phyloP scores from a whole-genome alignment of 2,797 vertebrate genomes.

The Schizothorax lantsangensis region DNA sequence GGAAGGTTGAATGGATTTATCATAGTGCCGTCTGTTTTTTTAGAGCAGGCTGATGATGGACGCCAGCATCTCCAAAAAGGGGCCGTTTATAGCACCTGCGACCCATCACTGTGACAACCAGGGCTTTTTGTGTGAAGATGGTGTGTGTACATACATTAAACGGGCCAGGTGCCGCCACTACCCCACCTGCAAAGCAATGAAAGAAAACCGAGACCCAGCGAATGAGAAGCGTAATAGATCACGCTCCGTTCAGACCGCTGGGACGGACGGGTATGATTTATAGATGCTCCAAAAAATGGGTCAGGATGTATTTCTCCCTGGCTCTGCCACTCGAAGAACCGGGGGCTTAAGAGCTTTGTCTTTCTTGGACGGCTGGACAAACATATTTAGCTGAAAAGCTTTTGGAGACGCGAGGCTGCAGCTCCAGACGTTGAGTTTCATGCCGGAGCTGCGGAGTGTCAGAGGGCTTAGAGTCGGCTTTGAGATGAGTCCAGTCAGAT shows the following conservation, averaged over 20 bases:
- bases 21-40: not conserved
- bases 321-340: constrained; percentile 19
- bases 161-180: constrained; percentile 36
- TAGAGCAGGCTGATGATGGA: constrained; percentile 33
- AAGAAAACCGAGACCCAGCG: not conserved
- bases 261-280: constrained; percentile 73
- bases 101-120: constrained; percentile 35
- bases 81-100: constrained; percentile 31
- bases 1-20: constrained; percentile 15
- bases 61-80: constrained; percentile 27
- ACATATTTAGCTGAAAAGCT: constrained; percentile 48
- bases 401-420: constrained; percentile 22
- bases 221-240: constrained; percentile 73
- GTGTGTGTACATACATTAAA: constrained; percentile 39
- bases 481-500: constrained; percentile 51
- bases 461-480: constrained; percentile 47
- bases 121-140: constrained; percentile 25
- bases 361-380: constrained; percentile 53
- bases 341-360: constrained; percentile 51
- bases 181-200: constrained; percentile 29
- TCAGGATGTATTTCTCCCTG: constrained; percentile 49
- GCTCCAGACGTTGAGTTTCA: constrained; percentile 42
- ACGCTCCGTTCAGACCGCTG: constrained; percentile 68
- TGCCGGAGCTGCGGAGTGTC: constrained; percentile 35
- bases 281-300: constrained; percentile 78